A percentile compares a stretch with the other conserved stretches of the same genome.
These are phyloP conservation scores for Apteryx owenii DNA, from an alignment of 2,113 vertebrate species.

Conservation along the genomic window DNA sequence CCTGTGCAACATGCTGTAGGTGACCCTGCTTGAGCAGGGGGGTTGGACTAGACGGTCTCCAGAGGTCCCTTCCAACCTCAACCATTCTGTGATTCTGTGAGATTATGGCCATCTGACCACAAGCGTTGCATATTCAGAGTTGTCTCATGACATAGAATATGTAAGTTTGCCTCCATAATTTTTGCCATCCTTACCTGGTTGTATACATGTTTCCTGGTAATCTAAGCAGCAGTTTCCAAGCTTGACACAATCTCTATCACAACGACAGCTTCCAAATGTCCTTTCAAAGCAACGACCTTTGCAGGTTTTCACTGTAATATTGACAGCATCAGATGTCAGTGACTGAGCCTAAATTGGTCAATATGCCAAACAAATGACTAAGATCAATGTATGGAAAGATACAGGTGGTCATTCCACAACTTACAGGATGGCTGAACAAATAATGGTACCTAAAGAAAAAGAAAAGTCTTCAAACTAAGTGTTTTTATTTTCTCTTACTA, in stretches of 20 bases:
- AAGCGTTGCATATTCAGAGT: accelerated
- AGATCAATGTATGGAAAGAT: accelerated
- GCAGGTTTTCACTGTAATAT: slow-evolving; percentile 83
- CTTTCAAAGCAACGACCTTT: slow-evolving; percentile 85
- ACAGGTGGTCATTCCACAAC: background rate
- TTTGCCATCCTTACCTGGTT: slow-evolving; percentile 74
- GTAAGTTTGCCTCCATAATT: background rate
- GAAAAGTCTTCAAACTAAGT: background rate
- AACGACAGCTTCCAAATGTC: slow-evolving; percentile 84
- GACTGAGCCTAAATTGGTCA: background rate
- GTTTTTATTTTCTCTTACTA: background rate
- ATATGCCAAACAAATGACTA: background rate
- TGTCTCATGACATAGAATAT: background rate
- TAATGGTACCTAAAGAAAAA: background rate
- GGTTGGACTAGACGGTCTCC: too few relatives aligned
- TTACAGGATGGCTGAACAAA: background rate
- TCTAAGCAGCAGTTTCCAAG: slow-evolving; percentile 85
- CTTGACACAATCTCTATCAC: slow-evolving; percentile 78
- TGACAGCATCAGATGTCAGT: slow-evolving; percentile 3
- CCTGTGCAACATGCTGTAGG: too few relatives aligned
- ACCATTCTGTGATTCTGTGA: too few relatives aligned
- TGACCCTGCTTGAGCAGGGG: too few relatives aligned
- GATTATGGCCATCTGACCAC: background rate
- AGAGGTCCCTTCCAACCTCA: too few relatives aligned
- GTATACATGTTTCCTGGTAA: slow-evolving; percentile 80